These are phyloP conservation scores for Watsonalla binaria DNA, from an alignment of 2,888 invertebrate genomes.

Conservation along the genomic window DNA sequence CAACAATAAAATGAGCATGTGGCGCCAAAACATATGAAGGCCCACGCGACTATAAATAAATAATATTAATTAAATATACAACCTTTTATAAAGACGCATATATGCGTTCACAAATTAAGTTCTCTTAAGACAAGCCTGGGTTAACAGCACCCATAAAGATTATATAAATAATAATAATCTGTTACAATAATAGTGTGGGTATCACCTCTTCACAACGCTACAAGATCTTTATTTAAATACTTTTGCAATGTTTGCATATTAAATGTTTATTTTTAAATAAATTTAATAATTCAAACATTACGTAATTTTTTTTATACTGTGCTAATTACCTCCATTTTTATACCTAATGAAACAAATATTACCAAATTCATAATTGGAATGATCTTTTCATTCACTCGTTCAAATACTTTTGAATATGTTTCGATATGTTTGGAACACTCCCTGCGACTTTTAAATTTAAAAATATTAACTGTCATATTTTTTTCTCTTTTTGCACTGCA, in stretches of 20 bases:
- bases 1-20: constrained; percentile 8
- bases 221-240: background rate
- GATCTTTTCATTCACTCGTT: background rate
- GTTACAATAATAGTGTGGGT: too few relatives aligned
- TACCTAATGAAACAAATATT: background rate
- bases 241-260: constrained; percentile 8
- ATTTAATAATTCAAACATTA: constrained; percentile 8
- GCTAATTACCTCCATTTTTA: background rate
- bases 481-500: too few relatives aligned
- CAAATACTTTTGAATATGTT: too few relatives aligned
- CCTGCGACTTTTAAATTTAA: too few relatives aligned
- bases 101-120: constrained; percentile 6
- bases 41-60: constrained; percentile 25
- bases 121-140: background rate
- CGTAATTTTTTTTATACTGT: constrained; percentile 15
- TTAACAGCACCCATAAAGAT: background rate
- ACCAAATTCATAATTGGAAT: background rate
- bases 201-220: constrained; percentile 12
- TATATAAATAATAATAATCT: background rate
- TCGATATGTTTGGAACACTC: too few relatives aligned
- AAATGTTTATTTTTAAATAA: background rate
- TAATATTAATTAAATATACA: constrained; percentile 11
- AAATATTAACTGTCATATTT: too few relatives aligned
- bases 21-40: constrained; percentile 76
- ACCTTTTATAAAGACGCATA: constrained; percentile 8